Evolutionary conservation across 2,888 invertebrate genomes (phyloP), one percentile per base, ranked within the genome.

Genomic region (Notodonta dromedarius): DNA sequence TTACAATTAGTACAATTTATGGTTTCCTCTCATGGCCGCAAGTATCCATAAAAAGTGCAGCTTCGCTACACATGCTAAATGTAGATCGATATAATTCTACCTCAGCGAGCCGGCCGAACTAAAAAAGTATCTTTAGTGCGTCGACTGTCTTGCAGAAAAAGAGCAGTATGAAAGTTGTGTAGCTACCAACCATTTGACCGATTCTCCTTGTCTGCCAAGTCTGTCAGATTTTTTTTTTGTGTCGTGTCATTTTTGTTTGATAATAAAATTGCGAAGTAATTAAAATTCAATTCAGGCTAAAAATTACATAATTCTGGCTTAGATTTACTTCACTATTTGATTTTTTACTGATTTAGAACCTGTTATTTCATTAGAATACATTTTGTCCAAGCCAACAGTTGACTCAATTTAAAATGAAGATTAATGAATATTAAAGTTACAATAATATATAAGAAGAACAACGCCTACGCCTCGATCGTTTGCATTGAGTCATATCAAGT

Each of bases 401-500:
- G 55, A 55, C 55, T 55, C 55, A 55, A 40, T 40, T 40, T 7
- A 39, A 55, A 40, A 16, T 32, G 52, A 52, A 32, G 32, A 32
- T 40, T 55, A 40, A 55, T 53, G 8, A 40, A 55, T 39, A 14
- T 55, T 55, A 55, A 55, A 16, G n/a, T 56, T 7, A 44, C 9
- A 50, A 9, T 14, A 56, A 61, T 60, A 55, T 61, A 58, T 58
- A 65, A 58, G 57, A 59, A 73, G 64, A 73, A 70, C 62, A 39
- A 62, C 60, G 61, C 63, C 59, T 62, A 67, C 61, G 55, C 56
- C 60, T 63, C 61, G 65, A 75, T 73, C 70, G 69, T 61, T 69
- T 65, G 66, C 65, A 71, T 76, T 86, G 87, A 87, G 77, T 88
- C 88, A 87, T 69, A 68, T 69, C 70, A 70, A 70, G 72, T 76